phyloP scores from a whole-genome alignment of 1,140 invertebrate genomes.

The Lasioglossum baleicum region DNA sequence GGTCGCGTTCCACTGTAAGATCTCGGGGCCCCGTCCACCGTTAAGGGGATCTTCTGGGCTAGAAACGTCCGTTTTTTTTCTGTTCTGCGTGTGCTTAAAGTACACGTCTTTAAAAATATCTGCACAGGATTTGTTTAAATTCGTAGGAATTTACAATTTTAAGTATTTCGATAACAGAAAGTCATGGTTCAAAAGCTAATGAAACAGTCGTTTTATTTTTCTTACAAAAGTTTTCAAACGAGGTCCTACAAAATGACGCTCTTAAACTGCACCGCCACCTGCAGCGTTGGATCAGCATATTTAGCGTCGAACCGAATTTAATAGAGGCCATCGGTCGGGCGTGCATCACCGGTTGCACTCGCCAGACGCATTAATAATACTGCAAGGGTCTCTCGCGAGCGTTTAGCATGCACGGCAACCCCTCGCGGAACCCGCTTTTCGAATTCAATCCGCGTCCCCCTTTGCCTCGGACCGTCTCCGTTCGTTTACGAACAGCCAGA shows the following conservation, averaged over 20 bases:
- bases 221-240: no score
- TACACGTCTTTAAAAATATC: no score
- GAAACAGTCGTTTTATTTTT: no score
- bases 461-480: slow-evolving; percentile 4
- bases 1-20: slow-evolving; percentile 14
- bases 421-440: background rate
- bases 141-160: no score
- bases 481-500: background rate
- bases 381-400: background rate
- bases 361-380: slow-evolving; percentile 59
- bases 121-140: no score
- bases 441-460: slow-evolving; percentile 34
- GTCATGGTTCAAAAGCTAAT: no score
- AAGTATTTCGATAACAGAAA: no score
- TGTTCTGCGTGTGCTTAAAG: no score
- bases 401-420: slow-evolving; percentile 14
- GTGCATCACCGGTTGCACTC: slow-evolving; percentile 43
- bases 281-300: slow-evolving; percentile 67
- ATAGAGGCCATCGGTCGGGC: slow-evolving; percentile 51
- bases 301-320: slow-evolving; percentile 66
- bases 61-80: no score
- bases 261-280: slow-evolving; percentile 49
- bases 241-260: no score
- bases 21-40: background rate
- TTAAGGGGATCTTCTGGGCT: no score